Evolutionary conservation across 2,113 vertebrate species (phyloP).

Genomic region (Tragelaphus strepsiceros): DNA sequence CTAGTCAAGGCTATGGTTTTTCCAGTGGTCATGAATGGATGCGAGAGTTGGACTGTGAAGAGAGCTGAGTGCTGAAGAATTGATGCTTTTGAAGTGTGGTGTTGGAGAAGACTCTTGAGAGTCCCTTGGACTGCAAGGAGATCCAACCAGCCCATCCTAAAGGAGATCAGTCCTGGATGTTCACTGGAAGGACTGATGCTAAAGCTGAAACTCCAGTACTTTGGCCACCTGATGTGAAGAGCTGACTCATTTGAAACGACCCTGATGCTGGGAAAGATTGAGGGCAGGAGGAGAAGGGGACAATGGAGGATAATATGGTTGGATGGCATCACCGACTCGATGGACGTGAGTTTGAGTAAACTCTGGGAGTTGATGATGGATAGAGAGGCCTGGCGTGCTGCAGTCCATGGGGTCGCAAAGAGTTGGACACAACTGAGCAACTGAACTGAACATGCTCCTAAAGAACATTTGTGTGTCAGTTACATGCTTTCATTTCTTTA

Average conservation of each 20-base stretch:
- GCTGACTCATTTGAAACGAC: background rate
- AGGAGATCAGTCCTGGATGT: background rate
- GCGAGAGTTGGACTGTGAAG: background rate
- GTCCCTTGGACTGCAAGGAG: background rate
- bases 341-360: background rate
- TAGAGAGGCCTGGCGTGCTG: accelerated
- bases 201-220: background rate
- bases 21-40: background rate
- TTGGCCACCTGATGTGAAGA: background rate
- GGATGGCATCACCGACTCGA: background rate
- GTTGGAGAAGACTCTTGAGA: background rate
- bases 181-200: background rate
- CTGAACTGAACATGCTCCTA: background rate
- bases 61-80: accelerated
- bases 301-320: background rate
- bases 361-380: background rate
- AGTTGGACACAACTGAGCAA: accelerated
- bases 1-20: background rate
- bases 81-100: background rate
- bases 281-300: background rate
- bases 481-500: background rate
- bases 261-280: background rate
- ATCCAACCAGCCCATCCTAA: background rate
- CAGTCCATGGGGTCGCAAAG: background rate
- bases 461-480: background rate